Base-by-base conservation (phyloP, 2,888 invertebrate species). In the Drosophila affinis region DNA sequence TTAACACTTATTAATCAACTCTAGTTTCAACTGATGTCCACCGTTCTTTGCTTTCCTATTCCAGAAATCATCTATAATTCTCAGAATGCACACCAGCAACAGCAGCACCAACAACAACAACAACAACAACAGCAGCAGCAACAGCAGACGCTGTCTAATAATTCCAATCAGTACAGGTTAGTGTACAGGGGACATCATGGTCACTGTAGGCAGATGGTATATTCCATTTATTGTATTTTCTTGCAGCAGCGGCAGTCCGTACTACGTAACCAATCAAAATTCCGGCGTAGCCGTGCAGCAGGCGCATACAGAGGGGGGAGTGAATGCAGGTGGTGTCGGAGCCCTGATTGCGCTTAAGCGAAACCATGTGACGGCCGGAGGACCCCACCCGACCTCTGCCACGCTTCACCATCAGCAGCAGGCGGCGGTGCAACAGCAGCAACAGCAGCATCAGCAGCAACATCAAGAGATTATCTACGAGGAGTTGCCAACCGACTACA, bases 141-240 rank as follows among this genome's bases (percentile, higher is more conserved):
- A 71, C 88, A 88, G 64, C 91, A 90, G 64, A 77, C 90, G 72
- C 71, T 90, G 75, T 78, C 89, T 60, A 91, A 91, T 68, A 91
- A 90, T 89, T 87, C 91, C 77, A 91, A 91, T 79, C 91, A 91
- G 84, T 91, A 91, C 82, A 92, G 87, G 91, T 91, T 47, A 82
- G 88, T 14, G 17, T 3, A 44, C 21, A 32, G 10, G 12, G 24
- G 7, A 32, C 3, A 1, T 52, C 4, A 53, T 44, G 9, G 10
- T 21, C 24, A 55, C n/a, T 1, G 21, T 5, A 9, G 34, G 12
- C 53, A 39, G 45, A 56, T 46, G 29, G 9, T 29, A 49, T 39
- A 34, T 55, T 39, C 7, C 29, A 29, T 9, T 9, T n/a, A n/a
- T 45, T 14, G 9, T 9, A 24, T 0, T 12, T 55, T 46, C n/a